These are phyloP conservation scores for Plusia festucae DNA, from an alignment of 2,888 invertebrate genomes.

Conservation along the genomic window DNA sequence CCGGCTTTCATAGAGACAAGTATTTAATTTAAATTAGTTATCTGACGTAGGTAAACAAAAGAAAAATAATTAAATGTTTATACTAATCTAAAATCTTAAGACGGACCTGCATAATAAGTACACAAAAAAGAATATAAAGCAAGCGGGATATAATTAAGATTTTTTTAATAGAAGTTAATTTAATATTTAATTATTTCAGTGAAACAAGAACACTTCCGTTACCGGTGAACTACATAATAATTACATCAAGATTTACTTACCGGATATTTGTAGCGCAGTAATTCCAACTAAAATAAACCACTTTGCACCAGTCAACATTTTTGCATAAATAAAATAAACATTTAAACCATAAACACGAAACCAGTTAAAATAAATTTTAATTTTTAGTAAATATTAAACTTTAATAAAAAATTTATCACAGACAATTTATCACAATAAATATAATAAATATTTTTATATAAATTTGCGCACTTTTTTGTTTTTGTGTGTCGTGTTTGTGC, in stretches of 20 bases:
- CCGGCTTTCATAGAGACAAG: too few species aligned
- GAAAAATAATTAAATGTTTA: too few species aligned
- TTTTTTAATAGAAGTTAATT: too few species aligned
- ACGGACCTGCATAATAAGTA: too few species aligned
- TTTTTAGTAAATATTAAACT: conserved; percentile 10
- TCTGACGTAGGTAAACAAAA: too few species aligned
- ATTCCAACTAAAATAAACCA: conserved; percentile 83
- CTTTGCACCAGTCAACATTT: conserved; percentile 77
- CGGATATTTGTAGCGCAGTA: conserved; percentile 75
- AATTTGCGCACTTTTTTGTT: conserved; percentile 18
- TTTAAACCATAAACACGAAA: conserved; percentile 26
- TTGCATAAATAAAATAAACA: conserved; percentile 38
- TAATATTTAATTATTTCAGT: neutral
- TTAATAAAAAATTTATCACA: conserved; percentile 10
- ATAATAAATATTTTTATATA: neutral
- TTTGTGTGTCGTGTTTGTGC: conserved; percentile 50
- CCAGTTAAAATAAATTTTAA: conserved; percentile 3
- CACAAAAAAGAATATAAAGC: too few species aligned
- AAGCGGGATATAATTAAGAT: too few species aligned
- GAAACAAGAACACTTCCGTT: neutral
- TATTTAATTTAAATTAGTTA: too few species aligned
- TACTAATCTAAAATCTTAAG: too few species aligned
- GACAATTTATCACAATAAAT: conserved; percentile 36
- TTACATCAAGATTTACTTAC: conserved; percentile 64
- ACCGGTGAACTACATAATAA: neutral